A percentile compares a stretch with the other conserved stretches of the same genome.
Evolutionary conservation across 1,140 invertebrate species (phyloP).

Genomic region (Drosophila kohkoa): DNA sequence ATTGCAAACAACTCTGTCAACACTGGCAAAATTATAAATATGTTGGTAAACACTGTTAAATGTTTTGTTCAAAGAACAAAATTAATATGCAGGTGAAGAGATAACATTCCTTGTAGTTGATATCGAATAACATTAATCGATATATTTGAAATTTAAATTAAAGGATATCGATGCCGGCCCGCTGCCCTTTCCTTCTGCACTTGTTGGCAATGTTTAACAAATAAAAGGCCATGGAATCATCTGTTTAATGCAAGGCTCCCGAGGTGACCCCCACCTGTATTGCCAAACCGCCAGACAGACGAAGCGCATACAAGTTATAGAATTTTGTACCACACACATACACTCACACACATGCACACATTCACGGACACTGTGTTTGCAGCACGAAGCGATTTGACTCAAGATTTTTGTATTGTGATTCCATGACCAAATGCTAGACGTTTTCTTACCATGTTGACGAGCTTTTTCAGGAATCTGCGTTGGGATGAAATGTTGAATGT

Average conservation of each 20-base stretch:
- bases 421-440: neutral
- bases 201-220: conserved; percentile 5
- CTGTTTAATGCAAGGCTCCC: conserved; percentile 17
- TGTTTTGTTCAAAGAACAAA: neutral
- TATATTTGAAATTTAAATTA: neutral
- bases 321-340: conserved; percentile 43
- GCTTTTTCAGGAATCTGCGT: conserved; percentile 70
- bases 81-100: neutral
- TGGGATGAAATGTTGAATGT: conserved; percentile 68
- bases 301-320: conserved; percentile 31
- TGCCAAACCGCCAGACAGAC: conserved; percentile 17
- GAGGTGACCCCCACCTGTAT: conserved; percentile 36
- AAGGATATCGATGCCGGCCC: conserved; percentile 9
- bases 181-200: neutral
- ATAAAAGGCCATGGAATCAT: conserved; percentile 12
- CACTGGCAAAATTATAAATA: conserved; percentile 5
- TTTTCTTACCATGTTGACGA: conserved; percentile 70
- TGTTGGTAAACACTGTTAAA: neutral
- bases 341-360: conserved; percentile 2
- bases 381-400: conserved; percentile 38
- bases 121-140: neutral
- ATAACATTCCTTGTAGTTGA: neutral
- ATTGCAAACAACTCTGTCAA: neutral
- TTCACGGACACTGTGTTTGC: conserved; percentile 18
- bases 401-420: conserved; percentile 12